Evolutionary conservation across 2,797 vertebrate genomes (phyloP), one percentile per base, ranked within the genome.

Genomic region (Hemitrygon akajei): DNA sequence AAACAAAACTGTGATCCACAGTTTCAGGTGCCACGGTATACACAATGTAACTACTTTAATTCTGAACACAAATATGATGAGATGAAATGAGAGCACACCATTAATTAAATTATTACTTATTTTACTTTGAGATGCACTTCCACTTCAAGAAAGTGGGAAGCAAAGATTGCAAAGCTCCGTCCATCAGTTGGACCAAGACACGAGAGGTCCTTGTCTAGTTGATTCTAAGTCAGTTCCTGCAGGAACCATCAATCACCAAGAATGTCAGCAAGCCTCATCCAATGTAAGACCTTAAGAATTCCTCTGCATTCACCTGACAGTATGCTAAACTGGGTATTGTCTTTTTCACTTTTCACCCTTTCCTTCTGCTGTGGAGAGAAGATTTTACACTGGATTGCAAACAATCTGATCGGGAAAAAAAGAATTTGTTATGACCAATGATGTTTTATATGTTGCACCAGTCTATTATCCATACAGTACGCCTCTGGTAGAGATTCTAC

Each of bases 111-210:
- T 34, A 34, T 79, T 79, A 37, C 34, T 37, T 7, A 18, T 69
- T 89, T 89, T 66, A 9, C 63, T 89, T 89, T 34, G 34, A 89
- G 86, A 22, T 89, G 34, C n/a, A 89, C 7, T 34, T 37, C 63
- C 86, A 69, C 60, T 69, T 69, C n/a, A 89, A 89, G 86, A 89
- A 69, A 89, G 86, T 86, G 20, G 63, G 60, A 25, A 34, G 18
- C n/a, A 34, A 69, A 34, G 37, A 37, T 12, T 37, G 34, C 2
- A 79, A 89, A 30, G 9, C 2, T 63, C 30, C 10, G 22, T 3
- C n/a, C 86, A 69, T 22, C 7, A 66, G 7, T n/a, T 20, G 86
- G 7, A 7, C 60, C n/a, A 60, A 63, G n/a, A 34, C 34, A 7
- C 37, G 60, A 37, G 60, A 7, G 22, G n/a, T 22, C 16, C 16